Evolutionary conservation across 2,888 invertebrate genomes (phyloP).

Genomic region (Neuroscelio doddi): DNA sequence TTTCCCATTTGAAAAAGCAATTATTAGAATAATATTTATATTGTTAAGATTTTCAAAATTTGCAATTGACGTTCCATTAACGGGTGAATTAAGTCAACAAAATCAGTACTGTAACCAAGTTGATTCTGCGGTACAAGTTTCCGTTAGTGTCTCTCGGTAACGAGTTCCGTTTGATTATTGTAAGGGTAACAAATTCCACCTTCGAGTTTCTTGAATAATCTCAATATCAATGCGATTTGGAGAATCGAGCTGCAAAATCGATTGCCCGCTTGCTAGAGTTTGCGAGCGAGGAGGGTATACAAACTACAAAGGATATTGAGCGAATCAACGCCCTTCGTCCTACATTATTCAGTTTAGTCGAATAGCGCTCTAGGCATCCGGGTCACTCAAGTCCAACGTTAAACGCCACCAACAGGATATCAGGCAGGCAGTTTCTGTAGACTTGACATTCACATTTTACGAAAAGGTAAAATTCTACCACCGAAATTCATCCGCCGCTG

Average conservation of each 20-base stretch:
- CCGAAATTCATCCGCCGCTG: background rate
- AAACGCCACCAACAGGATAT: background rate
- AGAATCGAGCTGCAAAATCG: slow-evolving; percentile 40
- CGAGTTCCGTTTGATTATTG: slow-evolving; percentile 2
- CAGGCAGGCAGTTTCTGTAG: too few relatives aligned
- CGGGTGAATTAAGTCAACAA: too few relatives aligned
- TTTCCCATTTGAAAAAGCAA: too few relatives aligned
- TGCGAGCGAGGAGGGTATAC: slow-evolving; percentile 38
- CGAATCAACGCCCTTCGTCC: slow-evolving; percentile 61
- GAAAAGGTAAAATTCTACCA: background rate
- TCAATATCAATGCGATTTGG: slow-evolving; percentile 35
- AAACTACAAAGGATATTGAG: slow-evolving; percentile 50
- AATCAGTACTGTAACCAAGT: background rate
- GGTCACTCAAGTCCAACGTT: slow-evolving; percentile 43
- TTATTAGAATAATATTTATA: too few relatives aligned
- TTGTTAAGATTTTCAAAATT: background rate
- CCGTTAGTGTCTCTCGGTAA: too few relatives aligned
- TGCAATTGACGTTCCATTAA: too few relatives aligned
- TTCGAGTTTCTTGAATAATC: slow-evolving; percentile 26
- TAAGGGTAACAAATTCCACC: slow-evolving; percentile 23
- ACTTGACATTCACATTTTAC: too few relatives aligned
- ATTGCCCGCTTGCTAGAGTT: slow-evolving; percentile 26
- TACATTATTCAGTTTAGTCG: slow-evolving; percentile 62
- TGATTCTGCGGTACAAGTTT: background rate
- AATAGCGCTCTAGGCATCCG: slow-evolving; percentile 57